These are phyloP conservation scores for Drosophila littoralis DNA, from an alignment of 1,140 invertebrate genomes.

Conservation along the genomic window DNA sequence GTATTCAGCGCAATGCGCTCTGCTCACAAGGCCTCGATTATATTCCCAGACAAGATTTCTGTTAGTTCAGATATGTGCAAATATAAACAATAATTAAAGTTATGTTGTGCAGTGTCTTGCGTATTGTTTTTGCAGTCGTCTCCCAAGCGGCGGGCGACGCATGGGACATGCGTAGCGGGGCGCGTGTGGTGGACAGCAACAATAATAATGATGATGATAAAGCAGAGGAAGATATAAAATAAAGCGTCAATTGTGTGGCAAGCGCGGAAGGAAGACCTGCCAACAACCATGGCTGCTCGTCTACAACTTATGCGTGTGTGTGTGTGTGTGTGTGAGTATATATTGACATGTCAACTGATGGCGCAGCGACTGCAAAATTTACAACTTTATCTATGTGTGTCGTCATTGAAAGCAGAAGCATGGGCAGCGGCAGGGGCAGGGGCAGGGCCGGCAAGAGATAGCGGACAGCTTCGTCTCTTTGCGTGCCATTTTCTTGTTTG, in stretches of 20 bases:
- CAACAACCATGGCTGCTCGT: constrained; percentile 8
- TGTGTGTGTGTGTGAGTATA: constrained; percentile 23
- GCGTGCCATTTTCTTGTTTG: constrained; percentile 79
- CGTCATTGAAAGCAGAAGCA: constrained; percentile 30
- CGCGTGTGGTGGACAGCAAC: constrained; percentile 26
- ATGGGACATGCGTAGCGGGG: constrained; percentile 3
- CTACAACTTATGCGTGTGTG: constrained; percentile 13
- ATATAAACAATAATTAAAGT: constrained; percentile 1
- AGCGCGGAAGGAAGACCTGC: constrained; percentile 50
- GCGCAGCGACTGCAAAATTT: constrained; percentile 65
- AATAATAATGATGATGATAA: constrained; percentile 64
- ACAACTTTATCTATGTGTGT: constrained; percentile 81
- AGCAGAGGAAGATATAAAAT: constrained; percentile 73
- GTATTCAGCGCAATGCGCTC: too few relatives aligned
- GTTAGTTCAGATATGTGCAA: not conserved
- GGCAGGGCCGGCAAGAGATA: constrained; percentile 38
- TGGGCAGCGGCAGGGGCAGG: not conserved
- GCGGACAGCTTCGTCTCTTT: constrained; percentile 35
- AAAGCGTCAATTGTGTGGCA: constrained; percentile 66
- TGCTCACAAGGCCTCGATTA: too few relatives aligned
- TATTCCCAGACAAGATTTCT: too few relatives aligned
- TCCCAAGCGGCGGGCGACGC: not conserved
- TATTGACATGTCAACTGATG: constrained; percentile 78
- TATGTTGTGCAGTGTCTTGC: constrained; percentile 34
- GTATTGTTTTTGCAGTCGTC: constrained; percentile 25